phyloP scores from a whole-genome alignment of 2,113 vertebrate genomes.

The Mirounga angustirostris region DNA sequence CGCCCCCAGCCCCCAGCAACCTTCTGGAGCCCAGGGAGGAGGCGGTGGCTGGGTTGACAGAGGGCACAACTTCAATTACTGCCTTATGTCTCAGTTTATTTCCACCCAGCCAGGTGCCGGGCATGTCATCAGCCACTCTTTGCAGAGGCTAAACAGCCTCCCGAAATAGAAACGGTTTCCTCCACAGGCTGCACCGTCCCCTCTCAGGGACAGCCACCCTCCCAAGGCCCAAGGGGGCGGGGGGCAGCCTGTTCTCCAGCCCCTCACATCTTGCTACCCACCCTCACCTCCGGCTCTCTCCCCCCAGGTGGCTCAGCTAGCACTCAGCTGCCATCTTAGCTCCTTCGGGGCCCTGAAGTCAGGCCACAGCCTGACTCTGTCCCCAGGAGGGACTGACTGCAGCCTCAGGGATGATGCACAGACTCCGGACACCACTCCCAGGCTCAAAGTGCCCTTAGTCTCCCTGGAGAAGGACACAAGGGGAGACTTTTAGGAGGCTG shows the following conservation, averaged over 20 bases:
- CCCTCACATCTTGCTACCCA: not conserved
- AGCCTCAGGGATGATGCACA: not conserved
- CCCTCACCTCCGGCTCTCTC: not conserved
- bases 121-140: slow-evolving; percentile 23
- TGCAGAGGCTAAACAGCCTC: slow-evolving; percentile 23
- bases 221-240: not conserved
- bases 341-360: not conserved
- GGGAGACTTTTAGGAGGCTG: not conserved
- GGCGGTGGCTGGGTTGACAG: not conserved
- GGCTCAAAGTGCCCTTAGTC: not conserved
- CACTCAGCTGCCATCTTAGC: not conserved
- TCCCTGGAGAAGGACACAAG: not conserved
- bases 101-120: slow-evolving; percentile 33
- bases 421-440: not conserved
- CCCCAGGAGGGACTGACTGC: not conserved
- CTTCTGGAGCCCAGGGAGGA: not conserved
- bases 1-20: not conserved
- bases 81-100: slow-evolving; percentile 56
- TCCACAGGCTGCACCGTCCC: not conserved
- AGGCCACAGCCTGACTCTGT: not conserved
- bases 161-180: slow-evolving; percentile 37
- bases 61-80: not conserved
- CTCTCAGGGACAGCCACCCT: not conserved
- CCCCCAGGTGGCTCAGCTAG: not conserved
- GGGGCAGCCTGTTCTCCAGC: not conserved